Evolutionary conservation across 92 coral and sea anemone genomes (phyloP).

Genomic region (Umimayanthus chanpuru): DNA sequence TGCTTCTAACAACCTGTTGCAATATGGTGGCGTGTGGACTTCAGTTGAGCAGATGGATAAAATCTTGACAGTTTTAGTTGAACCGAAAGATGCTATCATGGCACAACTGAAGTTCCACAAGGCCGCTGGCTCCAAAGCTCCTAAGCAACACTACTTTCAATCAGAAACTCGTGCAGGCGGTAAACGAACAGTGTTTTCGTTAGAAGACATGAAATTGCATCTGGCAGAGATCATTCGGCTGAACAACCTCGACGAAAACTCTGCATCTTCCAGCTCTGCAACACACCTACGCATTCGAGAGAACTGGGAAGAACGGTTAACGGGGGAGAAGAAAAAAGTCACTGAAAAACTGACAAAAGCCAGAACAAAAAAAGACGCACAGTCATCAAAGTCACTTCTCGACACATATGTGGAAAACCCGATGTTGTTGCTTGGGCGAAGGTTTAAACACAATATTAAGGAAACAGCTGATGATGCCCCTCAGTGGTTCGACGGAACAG

Average conservation of each 20-base stretch:
- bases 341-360: background rate
- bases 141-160: background rate
- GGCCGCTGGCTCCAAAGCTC: slow-evolving; percentile 10
- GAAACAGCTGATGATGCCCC: slow-evolving; percentile 14
- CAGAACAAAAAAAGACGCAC: no score
- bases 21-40: slow-evolving; percentile 2
- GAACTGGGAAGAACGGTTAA: no score
- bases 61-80: background rate
- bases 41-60: background rate
- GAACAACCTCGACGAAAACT: slow-evolving; percentile 8
- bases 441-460: slow-evolving; percentile 1
- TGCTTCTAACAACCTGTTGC: slow-evolving; percentile 6
- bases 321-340: slow-evolving; percentile 2
- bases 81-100: slow-evolving; percentile 6
- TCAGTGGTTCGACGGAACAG: slow-evolving; percentile 14
- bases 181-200: background rate
- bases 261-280: slow-evolving; percentile 25
- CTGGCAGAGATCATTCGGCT: background rate
- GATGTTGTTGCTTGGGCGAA: slow-evolving; percentile 11
- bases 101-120: slow-evolving; percentile 22
- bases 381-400: background rate
- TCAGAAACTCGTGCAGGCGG: slow-evolving; percentile 20
- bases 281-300: background rate
- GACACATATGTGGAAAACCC: background rate
- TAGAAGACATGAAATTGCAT: background rate